Percentiles rank a stretch among this genome's conserved stretches.
These are phyloP conservation scores for Pyrocoelia pectoralis DNA, from an alignment of 2,888 invertebrate genomes.

Conservation along the genomic window DNA sequence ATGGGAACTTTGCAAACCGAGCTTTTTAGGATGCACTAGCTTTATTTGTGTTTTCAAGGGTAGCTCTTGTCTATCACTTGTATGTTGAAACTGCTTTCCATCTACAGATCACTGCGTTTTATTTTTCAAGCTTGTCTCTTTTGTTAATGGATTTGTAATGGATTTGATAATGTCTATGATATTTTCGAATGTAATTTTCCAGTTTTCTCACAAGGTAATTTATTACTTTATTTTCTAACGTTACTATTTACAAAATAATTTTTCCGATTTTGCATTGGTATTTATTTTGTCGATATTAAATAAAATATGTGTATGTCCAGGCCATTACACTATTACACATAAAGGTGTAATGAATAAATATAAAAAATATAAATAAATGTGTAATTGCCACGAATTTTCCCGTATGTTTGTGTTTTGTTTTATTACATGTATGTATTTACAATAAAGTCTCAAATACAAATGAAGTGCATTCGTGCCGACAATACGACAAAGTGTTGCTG, in stretches of 20 bases:
- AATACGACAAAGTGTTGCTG: too few relatives aligned
- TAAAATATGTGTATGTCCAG: too few relatives aligned
- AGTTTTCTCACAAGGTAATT: background rate
- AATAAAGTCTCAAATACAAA: too few relatives aligned
- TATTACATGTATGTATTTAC: too few relatives aligned
- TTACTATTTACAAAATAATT: background rate
- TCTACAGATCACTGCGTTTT: constrained; percentile 29
- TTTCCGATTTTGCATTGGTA: too few relatives aligned
- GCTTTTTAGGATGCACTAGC: constrained; percentile 43
- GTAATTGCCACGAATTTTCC: too few relatives aligned
- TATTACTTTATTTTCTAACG: background rate
- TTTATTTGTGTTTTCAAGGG: constrained; percentile 48
- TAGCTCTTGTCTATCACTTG: constrained; percentile 38
- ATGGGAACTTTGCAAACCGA: constrained; percentile 40
- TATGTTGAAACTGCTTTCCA: constrained; percentile 32
- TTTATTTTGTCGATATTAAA: too few relatives aligned
- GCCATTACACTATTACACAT: too few relatives aligned
- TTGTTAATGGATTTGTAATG: constrained; percentile 38
- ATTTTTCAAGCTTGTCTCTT: constrained; percentile 34
- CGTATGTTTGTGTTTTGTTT: too few relatives aligned
- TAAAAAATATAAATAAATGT: too few relatives aligned
- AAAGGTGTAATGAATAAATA: too few relatives aligned
- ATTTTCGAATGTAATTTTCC: constrained; percentile 23
- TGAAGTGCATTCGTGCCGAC: too few relatives aligned
- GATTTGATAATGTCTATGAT: constrained; percentile 22